Evolutionary conservation across 2,797 vertebrate species (phyloP).

Genomic region (Lerista edwardsae): DNA sequence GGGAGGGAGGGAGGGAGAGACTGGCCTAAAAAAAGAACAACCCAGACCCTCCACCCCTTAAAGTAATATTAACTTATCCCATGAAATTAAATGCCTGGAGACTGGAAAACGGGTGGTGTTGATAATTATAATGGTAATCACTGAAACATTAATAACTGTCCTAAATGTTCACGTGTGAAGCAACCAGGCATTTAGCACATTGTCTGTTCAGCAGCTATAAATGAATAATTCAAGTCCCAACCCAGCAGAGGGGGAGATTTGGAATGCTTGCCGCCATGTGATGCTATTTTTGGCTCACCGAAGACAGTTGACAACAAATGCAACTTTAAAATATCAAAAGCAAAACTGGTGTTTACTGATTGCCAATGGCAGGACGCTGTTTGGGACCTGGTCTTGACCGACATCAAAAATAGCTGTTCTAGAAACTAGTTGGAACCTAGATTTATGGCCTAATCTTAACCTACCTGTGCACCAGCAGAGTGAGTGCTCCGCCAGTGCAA

Average conservation of each 20-base stretch:
- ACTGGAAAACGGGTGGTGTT: slow-evolving; percentile 8
- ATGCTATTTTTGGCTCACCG: neutral
- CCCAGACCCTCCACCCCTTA: slow-evolving; percentile 30
- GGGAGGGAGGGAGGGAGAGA: neutral
- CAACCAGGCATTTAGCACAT: neutral
- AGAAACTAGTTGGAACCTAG: neutral
- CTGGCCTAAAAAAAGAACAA: slow-evolving; percentile 40
- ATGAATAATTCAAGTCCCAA: slow-evolving; percentile 26
- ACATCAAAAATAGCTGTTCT: neutral
- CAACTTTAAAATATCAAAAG: neutral
- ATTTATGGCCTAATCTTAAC: neutral
- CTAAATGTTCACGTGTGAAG: neutral
- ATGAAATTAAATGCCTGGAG: slow-evolving; percentile 36
- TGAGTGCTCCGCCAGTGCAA: too few species aligned
- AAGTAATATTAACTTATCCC: neutral
- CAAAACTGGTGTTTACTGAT: neutral
- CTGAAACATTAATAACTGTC: slow-evolving; percentile 14
- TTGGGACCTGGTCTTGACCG: neutral
- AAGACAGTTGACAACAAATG: neutral
- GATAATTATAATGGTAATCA: slow-evolving; percentile 12
- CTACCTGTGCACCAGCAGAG: too few species aligned
- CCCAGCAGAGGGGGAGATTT: neutral
- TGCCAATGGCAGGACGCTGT: neutral
- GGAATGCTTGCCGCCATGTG: neutral
- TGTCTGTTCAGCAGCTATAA: neutral